These are phyloP conservation scores for Trichoplusia ni DNA, from an alignment of 1,140 invertebrate genomes.

Conservation along the genomic window DNA sequence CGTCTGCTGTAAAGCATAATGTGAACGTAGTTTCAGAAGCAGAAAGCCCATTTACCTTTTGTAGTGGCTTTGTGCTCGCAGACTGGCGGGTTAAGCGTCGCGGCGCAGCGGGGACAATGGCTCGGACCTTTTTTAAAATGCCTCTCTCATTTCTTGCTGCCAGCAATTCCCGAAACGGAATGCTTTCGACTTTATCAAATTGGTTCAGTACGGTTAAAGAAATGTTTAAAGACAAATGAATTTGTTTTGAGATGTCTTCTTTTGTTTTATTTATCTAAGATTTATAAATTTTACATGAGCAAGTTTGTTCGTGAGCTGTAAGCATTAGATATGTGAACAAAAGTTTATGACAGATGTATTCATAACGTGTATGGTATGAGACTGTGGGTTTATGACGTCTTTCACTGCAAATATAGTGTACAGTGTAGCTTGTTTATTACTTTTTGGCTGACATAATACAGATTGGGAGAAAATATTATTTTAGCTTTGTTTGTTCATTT, in stretches of 20 bases:
- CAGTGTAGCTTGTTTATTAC: conserved; percentile 5
- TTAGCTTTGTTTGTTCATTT: conserved; percentile 1
- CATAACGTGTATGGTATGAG: background rate
- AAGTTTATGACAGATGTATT: conserved; percentile 17
- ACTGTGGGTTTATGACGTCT: conserved; percentile 13
- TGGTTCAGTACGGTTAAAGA: conserved; percentile 32
- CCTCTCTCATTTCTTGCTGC: conserved; percentile 47
- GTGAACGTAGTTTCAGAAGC: conserved; percentile 53
- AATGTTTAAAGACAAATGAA: conserved; percentile 31
- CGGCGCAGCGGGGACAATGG: conserved; percentile 55
- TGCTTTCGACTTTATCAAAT: conserved; percentile 42
- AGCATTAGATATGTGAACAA: conserved; percentile 3
- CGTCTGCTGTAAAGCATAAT: conserved; percentile 54
- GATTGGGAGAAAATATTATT: conserved; percentile 3
- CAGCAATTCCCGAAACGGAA: conserved; percentile 51
- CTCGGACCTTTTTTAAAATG: conserved; percentile 59
- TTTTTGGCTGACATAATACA: conserved; percentile 1
- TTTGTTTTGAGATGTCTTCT: conserved; percentile 7
- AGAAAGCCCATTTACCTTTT: conserved; percentile 67
- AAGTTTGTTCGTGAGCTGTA: background rate
- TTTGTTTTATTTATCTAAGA: conserved; percentile 3
- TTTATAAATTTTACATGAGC: background rate
- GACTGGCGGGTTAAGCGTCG: conserved; percentile 64
- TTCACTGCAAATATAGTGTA: conserved; percentile 7
- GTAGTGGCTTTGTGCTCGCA: conserved; percentile 64